Base-by-base conservation (phyloP, 2,888 invertebrate species). In the Pheosia gnoma region DNA sequence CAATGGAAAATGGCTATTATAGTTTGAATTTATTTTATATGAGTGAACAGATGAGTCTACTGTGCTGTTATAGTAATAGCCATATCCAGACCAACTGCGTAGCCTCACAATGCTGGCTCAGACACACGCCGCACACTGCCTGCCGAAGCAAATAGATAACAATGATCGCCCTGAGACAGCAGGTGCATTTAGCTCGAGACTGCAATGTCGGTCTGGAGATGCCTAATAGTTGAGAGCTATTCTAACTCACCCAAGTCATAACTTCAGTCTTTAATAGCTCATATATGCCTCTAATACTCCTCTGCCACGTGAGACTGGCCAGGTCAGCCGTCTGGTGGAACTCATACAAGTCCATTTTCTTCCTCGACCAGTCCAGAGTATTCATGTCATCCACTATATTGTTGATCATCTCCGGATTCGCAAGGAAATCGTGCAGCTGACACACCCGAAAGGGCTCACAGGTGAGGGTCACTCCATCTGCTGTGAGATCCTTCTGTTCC, bases 331-430 rank as follows among this genome's bases (percentile, higher is more conserved):
- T 96, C 89, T 98, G 98, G 77, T 96, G 96, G 83, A 98, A 98
- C 87, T 98, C 97, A 80, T 97, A 98, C 37, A 98, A 89, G 82
- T 98, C 98, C 95, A 98, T 97, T 83, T 95, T 96, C 79, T 97
- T 96, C 60, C 95, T 94, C 3, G 95, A 94, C 94, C 97, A 97
- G 65, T 96, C 95, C 36, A 96, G 79, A 1, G 95, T 94, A 71
- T 95, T 95, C 91, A 96, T 96, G 79, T 96, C 96, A 52, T 95
- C 92, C 11, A 95, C 93, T 37, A 97, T 90, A 59, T 95, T 93
- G 59, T 95, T 93, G 60, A 96, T 94, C 43, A 95, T 93, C 38
- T 91, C 89, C 0, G 92, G 82, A 71, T 95, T 94, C 11, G 89
- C 86, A 37, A 97, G 79, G 68, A 97, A 91, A 68, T 96, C 91